Conservation (phyloP, 2,888 invertebrate species). For the Eurytoma adleriae region DNA sequence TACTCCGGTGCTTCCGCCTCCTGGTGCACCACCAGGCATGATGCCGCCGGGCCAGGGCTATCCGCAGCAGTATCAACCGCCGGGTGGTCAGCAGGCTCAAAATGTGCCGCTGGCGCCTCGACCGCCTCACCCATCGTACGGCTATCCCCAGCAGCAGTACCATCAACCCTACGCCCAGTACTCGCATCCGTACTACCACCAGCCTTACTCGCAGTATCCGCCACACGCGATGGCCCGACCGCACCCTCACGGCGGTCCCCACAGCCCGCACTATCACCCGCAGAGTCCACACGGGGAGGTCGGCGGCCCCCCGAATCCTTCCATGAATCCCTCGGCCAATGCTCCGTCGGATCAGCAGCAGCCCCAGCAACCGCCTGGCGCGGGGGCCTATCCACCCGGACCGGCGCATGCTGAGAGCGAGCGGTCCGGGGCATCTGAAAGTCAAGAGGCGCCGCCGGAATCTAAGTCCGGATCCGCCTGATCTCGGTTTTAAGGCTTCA, state of each 20-base stretch:
- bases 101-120: slow-evolving; percentile 78
- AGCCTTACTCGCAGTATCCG: slow-evolving; percentile 78
- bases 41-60: slow-evolving; percentile 75
- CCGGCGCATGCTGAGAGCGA: slow-evolving; percentile 68
- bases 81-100: slow-evolving; percentile 74
- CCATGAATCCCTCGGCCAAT: slow-evolving; percentile 49
- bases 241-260: slow-evolving; percentile 68
- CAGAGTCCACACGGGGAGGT: slow-evolving; percentile 73
- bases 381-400: slow-evolving; percentile 68
- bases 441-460: slow-evolving; percentile 70
- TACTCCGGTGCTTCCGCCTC: slow-evolving; percentile 68
- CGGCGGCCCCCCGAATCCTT: slow-evolving; percentile 60
- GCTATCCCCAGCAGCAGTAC: slow-evolving; percentile 77
- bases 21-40: slow-evolving; percentile 67
- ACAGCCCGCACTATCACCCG: slow-evolving; percentile 68
- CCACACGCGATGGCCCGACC: slow-evolving; percentile 77
- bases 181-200: slow-evolving; percentile 78
- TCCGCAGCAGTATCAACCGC: slow-evolving; percentile 74
- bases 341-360: slow-evolving; percentile 37
- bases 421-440: slow-evolving; percentile 67
- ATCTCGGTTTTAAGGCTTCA: slow-evolving; percentile 24
- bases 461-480: slow-evolving; percentile 70
- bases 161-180: slow-evolving; percentile 77
- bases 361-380: slow-evolving; percentile 56
- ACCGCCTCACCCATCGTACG: slow-evolving; percentile 78